A percentile compares a stretch with the other conserved stretches of the same genome.
Evolutionary conservation across 2,113 vertebrate genomes (phyloP).

Genomic region (Pithys albifrons): DNA sequence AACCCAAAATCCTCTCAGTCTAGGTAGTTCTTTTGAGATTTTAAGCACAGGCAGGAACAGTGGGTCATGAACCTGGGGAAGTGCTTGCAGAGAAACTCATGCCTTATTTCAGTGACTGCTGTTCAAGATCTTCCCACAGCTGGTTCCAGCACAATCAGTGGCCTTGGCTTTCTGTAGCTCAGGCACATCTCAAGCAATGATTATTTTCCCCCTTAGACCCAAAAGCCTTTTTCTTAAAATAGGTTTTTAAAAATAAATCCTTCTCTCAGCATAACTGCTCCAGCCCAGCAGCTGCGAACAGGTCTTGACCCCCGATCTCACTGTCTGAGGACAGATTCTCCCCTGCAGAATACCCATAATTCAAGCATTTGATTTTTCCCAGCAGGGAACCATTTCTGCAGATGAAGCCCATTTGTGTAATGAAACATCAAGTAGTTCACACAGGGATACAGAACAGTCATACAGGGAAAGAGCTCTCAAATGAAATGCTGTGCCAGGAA

Average conservation of each 20-base stretch:
- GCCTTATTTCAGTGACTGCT: neutral
- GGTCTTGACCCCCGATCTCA: neutral
- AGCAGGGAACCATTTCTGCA: constrained; percentile 33
- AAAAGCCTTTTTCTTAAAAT: constrained; percentile 1
- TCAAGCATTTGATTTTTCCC: constrained; percentile 54
- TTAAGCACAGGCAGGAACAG: neutral
- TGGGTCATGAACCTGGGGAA: neutral
- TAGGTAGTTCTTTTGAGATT: neutral
- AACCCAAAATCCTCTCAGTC: neutral
- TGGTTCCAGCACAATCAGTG: neutral
- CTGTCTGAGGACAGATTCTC: neutral
- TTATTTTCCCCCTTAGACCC: neutral
- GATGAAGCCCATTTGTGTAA: constrained; percentile 54
- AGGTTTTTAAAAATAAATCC: constrained; percentile 17
- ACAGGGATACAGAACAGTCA: constrained; percentile 6
- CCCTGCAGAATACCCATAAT: constrained; percentile 41
- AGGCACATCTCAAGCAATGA: rapidly evolving
- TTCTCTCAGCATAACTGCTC: neutral
- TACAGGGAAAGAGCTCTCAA: constrained; percentile 7
- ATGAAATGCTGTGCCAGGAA: neutral
- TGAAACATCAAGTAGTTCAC: constrained; percentile 44
- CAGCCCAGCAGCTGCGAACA: neutral
- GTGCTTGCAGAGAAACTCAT: neutral
- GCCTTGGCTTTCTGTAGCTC: neutral
- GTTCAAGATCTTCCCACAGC: neutral